Evolutionary conservation across 2,113 vertebrate genomes (phyloP).

Genomic region (Argyrosomus japonicus): DNA sequence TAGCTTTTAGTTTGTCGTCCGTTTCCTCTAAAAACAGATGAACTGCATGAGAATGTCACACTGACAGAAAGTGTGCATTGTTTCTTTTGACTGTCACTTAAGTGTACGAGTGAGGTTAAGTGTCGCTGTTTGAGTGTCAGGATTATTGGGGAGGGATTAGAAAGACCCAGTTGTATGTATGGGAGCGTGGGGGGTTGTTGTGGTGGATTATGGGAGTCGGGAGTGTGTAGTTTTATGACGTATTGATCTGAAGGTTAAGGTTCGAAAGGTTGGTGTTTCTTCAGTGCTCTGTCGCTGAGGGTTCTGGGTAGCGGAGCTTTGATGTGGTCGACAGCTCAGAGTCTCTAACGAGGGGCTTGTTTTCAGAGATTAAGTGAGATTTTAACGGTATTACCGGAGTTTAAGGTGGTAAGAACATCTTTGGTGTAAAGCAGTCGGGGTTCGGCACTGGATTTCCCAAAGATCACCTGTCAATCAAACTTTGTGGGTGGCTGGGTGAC

Average conservation of each 20-base stretch:
- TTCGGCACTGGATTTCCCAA: constrained; percentile 43
- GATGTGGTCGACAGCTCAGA: constrained; percentile 46
- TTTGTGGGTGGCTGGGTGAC: not conserved
- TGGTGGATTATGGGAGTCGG: constrained; percentile 42
- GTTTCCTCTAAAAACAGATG: no score
- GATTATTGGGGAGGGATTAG: constrained; percentile 18
- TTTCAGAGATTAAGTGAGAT: constrained; percentile 60
- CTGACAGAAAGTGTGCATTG: not conserved
- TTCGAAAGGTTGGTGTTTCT: constrained; percentile 8
- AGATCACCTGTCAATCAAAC: constrained; percentile 55
- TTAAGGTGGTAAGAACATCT: constrained; percentile 50
- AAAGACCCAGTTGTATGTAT: not conserved
- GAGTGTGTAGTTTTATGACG: constrained; percentile 33
- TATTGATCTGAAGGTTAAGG: constrained; percentile 36
- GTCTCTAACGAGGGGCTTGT: constrained; percentile 48
- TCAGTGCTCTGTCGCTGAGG: constrained; percentile 3
- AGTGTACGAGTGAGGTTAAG: constrained; percentile 18
- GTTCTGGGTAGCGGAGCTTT: constrained; percentile 50
- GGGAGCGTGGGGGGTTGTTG: not conserved
- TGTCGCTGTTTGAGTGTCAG: constrained; percentile 33
- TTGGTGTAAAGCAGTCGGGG: constrained; percentile 37
- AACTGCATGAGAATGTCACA: not conserved
- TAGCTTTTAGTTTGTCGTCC: no score
- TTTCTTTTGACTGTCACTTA: constrained; percentile 6
- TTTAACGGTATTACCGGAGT: constrained; percentile 28